Conservation (phyloP, 2,113 vertebrate genomes). For the Ceyx melanurus region DNA sequence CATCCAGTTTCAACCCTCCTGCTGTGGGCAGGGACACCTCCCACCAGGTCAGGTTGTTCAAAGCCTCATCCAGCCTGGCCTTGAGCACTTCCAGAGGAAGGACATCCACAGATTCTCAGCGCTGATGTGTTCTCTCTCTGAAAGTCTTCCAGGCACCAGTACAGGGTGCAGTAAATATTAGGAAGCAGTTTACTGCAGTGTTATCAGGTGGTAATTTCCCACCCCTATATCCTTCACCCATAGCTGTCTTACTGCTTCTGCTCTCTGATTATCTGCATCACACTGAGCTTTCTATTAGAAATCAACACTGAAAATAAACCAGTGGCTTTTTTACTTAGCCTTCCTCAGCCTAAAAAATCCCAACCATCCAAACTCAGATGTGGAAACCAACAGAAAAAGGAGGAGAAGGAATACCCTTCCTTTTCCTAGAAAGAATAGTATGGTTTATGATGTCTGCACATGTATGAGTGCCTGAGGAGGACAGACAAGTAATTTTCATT, state of each 20-base stretch:
- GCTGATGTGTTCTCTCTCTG: not conserved
- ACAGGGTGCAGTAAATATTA: not conserved
- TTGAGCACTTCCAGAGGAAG: not conserved
- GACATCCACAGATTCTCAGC: not conserved
- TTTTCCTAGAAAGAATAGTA: not conserved
- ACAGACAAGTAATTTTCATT: not conserved
- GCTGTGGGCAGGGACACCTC: not conserved
- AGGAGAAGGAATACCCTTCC: not conserved
- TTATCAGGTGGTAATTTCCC: constrained; percentile 33
- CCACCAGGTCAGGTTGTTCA: not conserved
- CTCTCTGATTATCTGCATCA: not conserved
- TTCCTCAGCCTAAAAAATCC: not conserved
- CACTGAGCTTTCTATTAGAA: constrained; percentile 36
- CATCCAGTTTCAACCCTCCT: not conserved
- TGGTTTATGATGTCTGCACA: not conserved
- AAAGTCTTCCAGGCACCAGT: not conserved
- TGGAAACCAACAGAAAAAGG: not conserved
- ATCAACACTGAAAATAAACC: constrained; percentile 67
- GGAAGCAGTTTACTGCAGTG: not conserved
- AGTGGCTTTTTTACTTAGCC: constrained; percentile 40
- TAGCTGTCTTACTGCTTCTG: not conserved
- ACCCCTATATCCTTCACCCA: not conserved
- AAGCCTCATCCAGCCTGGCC: not conserved
- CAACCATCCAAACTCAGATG: constrained; percentile 44
- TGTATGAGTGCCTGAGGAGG: not conserved